Evolutionary conservation across 2,113 vertebrate species (phyloP), one percentile per base, ranked within the genome.

Genomic region (Thomomys bottae): DNA sequence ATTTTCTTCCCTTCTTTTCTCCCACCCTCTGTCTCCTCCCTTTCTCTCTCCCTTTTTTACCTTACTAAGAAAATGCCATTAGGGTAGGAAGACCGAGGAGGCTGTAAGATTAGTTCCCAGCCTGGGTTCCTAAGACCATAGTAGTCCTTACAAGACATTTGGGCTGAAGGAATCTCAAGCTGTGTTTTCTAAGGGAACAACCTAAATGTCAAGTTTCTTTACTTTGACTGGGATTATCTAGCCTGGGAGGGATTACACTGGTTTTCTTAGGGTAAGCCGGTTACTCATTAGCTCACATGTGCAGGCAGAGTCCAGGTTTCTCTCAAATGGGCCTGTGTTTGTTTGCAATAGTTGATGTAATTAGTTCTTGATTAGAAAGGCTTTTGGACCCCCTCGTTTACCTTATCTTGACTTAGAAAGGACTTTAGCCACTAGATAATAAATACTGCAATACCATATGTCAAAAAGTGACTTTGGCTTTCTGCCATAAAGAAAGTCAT

Each of bases 181-280:
- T 36, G 57, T 26, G 26, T 89, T 87, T 92, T 83, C 28, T 79
- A 61, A 79, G 86, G 89, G 2, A 26, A 81, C 40, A 89, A 88
- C 49, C 61, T 49, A 86, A 71, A 80, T 77, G 54, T 84, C 54
- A 92, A 20, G 54, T 83, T 70, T 80, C 71, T 90, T 88, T 86
- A 36, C 76, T 86, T 72, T 89, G 36, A 11, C 30, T 59, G 40
- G 72, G 36, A 76, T 88, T 24, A 12, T 61, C 45, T 67, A 11
- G 54, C 20, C 54, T 59, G 20, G 80, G 4, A 72, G 57, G 91
- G 77, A 77, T 89, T 86, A 66, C 15, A 36, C 21, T 28, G 70
- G 70, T 8, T 83, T 1, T 73, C 59, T 54, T 1, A 0, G 49
- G 36, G 18, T 30, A 71, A 57, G 4, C 36, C 42, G 61, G 75